Percentiles rank a stretch among this genome's conserved stretches.
Conservation (phyloP, 2,888 invertebrate genomes). For the Spicauda simplicius region DNA sequence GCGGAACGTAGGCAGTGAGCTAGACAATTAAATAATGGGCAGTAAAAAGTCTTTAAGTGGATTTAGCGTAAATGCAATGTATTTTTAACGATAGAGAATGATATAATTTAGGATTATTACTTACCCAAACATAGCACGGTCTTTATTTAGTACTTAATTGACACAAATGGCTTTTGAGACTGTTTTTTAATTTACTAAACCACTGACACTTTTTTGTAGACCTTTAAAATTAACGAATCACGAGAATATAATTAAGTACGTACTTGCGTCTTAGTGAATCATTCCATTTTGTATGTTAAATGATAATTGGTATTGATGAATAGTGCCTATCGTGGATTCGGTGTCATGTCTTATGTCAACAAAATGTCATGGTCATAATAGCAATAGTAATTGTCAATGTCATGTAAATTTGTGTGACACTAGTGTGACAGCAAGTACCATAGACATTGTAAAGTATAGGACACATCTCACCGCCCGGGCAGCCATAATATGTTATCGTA, state of each 20-base stretch:
- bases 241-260: neutral
- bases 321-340: neutral
- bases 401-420: neutral
- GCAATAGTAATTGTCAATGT: neutral
- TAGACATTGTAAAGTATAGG: too few relatives aligned
- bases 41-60: too few relatives aligned
- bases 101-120: neutral
- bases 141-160: constrained; percentile 4
- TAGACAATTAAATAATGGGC: too few relatives aligned
- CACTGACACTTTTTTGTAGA: neutral
- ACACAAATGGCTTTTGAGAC: neutral
- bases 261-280: constrained; percentile 10
- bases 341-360: too few relatives aligned
- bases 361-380: neutral
- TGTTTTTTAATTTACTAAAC: neutral
- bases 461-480: too few relatives aligned
- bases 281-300: constrained; percentile 3
- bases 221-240: constrained; percentile 7
- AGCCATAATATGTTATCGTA: too few relatives aligned
- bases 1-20: neutral
- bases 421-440: neutral
- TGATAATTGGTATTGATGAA: neutral
- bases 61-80: too few relatives aligned
- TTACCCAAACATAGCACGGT: constrained; percentile 14
- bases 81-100: neutral